Evolutionary conservation across 2,888 invertebrate species (phyloP).

Genomic region (Rotaria magnacalcarata): DNA sequence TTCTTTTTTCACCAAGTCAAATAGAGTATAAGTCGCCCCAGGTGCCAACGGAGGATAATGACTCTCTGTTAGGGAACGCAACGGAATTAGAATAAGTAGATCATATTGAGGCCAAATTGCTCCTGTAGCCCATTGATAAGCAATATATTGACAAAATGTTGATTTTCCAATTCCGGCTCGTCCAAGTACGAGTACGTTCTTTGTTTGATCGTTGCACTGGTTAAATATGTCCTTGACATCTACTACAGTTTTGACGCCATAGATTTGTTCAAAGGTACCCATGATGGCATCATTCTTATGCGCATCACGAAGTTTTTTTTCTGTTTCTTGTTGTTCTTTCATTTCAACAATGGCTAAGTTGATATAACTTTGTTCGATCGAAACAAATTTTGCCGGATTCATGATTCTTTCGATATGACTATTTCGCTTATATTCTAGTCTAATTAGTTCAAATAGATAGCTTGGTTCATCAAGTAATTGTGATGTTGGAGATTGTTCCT

Average conservation of each 20-base stretch:
- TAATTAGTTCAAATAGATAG: neutral
- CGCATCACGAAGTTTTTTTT: neutral
- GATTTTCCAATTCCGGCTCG: slow-evolving; percentile 20
- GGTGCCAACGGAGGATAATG: neutral
- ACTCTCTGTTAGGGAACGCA: neutral
- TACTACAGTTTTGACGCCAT: neutral
- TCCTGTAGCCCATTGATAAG: neutral
- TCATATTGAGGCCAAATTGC: neutral
- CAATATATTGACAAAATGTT: slow-evolving; percentile 11
- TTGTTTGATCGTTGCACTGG: neutral
- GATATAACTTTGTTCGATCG: neutral
- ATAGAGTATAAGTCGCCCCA: neutral
- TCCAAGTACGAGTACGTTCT: neutral
- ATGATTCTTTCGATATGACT: neutral
- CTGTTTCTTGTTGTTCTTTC: neutral
- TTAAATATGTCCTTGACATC: neutral
- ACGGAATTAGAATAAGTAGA: neutral
- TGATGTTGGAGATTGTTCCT: neutral
- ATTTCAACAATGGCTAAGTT: neutral
- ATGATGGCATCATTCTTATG: neutral
- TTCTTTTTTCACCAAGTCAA: slow-evolving; percentile 10
- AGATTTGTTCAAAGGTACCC: neutral
- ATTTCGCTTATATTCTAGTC: neutral
- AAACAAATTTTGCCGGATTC: neutral
- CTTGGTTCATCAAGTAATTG: neutral